Conservation (phyloP, 2,888 invertebrate genomes). For the Melanchra persicariae region DNA sequence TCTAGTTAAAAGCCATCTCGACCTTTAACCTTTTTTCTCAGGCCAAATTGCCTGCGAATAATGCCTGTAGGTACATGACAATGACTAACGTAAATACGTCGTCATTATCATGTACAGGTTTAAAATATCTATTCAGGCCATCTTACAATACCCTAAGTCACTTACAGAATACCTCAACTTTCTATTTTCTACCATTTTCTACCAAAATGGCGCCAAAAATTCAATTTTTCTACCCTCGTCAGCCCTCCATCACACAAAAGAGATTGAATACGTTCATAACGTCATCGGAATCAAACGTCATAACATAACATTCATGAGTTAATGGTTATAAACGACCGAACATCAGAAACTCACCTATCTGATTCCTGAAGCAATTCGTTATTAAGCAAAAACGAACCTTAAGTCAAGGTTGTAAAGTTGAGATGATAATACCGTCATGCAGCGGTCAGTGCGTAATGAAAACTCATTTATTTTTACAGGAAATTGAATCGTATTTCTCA, state of each 20-base stretch:
- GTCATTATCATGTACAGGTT: conserved; percentile 4
- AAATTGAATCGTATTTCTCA: conserved; percentile 60
- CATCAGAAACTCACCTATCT: conserved; percentile 66
- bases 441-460: conserved; percentile 59
- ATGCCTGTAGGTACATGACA: too few species aligned
- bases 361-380: conserved; percentile 43
- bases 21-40: conserved; percentile 26
- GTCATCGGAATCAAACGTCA: conserved; percentile 65
- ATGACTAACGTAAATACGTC: too few species aligned
- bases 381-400: conserved; percentile 39
- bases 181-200: conserved; percentile 31
- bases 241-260: conserved; percentile 54
- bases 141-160: neutral
- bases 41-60: too few species aligned
- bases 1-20: conserved; percentile 31
- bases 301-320: conserved; percentile 69
- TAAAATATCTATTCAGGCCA: too few species aligned
- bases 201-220: conserved; percentile 23
- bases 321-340: conserved; percentile 73
- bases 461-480: conserved; percentile 51
- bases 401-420: conserved; percentile 13
- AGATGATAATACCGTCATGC: conserved; percentile 3
- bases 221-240: conserved; percentile 52
- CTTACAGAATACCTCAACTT: neutral
- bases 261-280: conserved; percentile 65